These are phyloP conservation scores for Tiliqua scincoides DNA, from an alignment of 2,113 vertebrate genomes.

Conservation along the genomic window DNA sequence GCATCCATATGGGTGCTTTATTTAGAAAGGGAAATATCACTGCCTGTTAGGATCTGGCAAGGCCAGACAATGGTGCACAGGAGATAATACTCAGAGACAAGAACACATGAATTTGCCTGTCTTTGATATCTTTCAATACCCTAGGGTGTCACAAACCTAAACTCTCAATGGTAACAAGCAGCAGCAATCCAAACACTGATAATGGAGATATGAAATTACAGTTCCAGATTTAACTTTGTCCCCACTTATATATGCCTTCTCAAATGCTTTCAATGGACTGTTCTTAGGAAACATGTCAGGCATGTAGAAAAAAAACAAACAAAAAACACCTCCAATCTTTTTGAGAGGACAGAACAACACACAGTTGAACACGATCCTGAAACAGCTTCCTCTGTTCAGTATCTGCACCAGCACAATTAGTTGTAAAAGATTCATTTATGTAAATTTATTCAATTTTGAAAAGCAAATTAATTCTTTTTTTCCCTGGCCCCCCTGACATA, in stretches of 20 bases:
- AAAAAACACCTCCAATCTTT: neutral
- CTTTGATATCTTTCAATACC: neutral
- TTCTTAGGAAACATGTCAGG: too few relatives aligned
- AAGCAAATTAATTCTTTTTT: too few relatives aligned
- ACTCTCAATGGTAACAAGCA: neutral
- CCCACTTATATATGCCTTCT: neutral
- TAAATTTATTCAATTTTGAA: too few relatives aligned
- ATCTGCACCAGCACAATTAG: neutral
- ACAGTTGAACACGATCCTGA: conserved; percentile 4
- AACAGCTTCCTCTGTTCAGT: conserved; percentile 10
- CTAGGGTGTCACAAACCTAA: neutral
- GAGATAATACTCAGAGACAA: neutral
- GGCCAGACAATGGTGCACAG: neutral
- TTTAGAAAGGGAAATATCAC: neutral
- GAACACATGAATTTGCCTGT: neutral
- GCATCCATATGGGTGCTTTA: neutral
- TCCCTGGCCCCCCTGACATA: too few relatives aligned
- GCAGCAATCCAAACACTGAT: neutral
- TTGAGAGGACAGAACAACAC: neutral
- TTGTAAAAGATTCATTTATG: neutral
- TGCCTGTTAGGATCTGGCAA: neutral
- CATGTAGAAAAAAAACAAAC: fast-evolving
- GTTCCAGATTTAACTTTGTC: neutral
- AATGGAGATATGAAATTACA: neutral
- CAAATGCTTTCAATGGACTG: neutral